Conservation (phyloP, 1,140 invertebrate genomes). For the Chionoecetes opilio region DNA sequence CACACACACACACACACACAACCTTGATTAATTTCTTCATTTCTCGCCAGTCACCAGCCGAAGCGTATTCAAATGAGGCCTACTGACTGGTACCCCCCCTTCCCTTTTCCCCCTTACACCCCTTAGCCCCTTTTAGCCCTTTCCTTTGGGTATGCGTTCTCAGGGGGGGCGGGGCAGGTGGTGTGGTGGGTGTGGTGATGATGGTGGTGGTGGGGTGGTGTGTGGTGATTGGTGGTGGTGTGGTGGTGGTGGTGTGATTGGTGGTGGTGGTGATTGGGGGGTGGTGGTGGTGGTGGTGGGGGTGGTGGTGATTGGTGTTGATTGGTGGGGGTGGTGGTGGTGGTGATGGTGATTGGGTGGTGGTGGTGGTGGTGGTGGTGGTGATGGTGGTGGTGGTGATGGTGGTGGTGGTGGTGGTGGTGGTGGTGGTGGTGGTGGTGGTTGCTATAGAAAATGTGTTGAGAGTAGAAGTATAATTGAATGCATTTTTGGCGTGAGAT, state of each 20-base stretch:
- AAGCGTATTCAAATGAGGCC: constrained; percentile 5
- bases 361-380: too few species aligned
- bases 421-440: too few species aligned
- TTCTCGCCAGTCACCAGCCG: constrained; percentile 4
- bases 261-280: too few species aligned
- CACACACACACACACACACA: too few species aligned
- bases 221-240: too few species aligned
- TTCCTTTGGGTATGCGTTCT: background rate
- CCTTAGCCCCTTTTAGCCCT: background rate
- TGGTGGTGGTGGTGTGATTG: too few species aligned
- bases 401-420: too few species aligned
- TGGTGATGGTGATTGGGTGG: background rate
- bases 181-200: background rate
- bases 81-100: background rate
- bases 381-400: too few species aligned
- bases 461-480: background rate
- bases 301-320: too few species aligned
- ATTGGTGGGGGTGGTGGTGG: background rate
- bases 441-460: too few species aligned
- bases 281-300: too few species aligned
- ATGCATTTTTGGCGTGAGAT: background rate
- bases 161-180: constrained; percentile 13
- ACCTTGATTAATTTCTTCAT: constrained; percentile 20
- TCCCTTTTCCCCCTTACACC: background rate
- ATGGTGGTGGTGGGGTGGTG: background rate